phyloP scores from a whole-genome alignment of 1,140 invertebrate species.

The Drosophila bocki region DNA sequence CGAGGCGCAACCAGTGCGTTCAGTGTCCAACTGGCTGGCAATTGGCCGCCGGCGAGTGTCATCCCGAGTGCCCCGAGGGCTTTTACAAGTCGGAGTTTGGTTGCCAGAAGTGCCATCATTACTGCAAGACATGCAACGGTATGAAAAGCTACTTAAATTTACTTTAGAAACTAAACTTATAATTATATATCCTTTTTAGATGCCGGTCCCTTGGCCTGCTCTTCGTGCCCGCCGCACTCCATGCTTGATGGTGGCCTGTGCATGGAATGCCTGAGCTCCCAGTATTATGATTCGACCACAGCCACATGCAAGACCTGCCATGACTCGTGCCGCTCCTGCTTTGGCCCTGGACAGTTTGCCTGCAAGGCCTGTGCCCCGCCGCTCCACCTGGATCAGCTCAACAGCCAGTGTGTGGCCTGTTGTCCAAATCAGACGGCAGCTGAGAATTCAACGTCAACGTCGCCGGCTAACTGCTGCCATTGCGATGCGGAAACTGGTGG shows the following conservation, averaged over 20 bases:
- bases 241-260: slow-evolving; percentile 91
- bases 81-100: slow-evolving; percentile 92
- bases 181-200: slow-evolving; percentile 79
- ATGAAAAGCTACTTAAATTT: slow-evolving; percentile 23
- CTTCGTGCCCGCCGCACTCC: slow-evolving; percentile 89
- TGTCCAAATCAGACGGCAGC: slow-evolving; percentile 87
- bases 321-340: slow-evolving; percentile 89
- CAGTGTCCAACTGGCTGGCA: slow-evolving; percentile 91
- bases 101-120: slow-evolving; percentile 94
- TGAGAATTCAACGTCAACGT: slow-evolving; percentile 58
- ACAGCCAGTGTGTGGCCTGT: slow-evolving; percentile 91
- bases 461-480: slow-evolving; percentile 49
- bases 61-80: slow-evolving; percentile 93
- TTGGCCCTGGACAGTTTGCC: slow-evolving; percentile 89
- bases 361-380: slow-evolving; percentile 89
- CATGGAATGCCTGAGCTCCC: slow-evolving; percentile 90
- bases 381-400: slow-evolving; percentile 88
- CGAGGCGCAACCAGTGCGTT: slow-evolving; percentile 92
- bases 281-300: slow-evolving; percentile 90
- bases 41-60: slow-evolving; percentile 92
- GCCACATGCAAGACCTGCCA: slow-evolving; percentile 90
- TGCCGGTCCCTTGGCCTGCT: slow-evolving; percentile 90
- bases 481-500: slow-evolving; percentile 87
- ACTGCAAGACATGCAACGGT: slow-evolving; percentile 92
- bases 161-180: not conserved